Conservation (phyloP, 2,797 vertebrate species). For the Vultur gryphus region DNA sequence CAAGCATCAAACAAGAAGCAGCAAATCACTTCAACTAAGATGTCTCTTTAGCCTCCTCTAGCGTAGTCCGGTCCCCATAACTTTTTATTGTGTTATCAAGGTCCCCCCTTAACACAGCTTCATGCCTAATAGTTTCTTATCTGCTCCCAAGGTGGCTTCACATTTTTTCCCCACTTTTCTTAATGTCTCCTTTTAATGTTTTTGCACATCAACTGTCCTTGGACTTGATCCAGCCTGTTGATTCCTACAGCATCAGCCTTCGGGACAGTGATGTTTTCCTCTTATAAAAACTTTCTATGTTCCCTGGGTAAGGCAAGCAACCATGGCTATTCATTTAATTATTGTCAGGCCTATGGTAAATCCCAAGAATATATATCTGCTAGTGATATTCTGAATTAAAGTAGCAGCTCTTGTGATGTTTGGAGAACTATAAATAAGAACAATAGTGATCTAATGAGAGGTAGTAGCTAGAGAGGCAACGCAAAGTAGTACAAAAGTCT, state of each 20-base stretch:
- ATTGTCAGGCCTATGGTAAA: background rate
- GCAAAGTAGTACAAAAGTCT: background rate
- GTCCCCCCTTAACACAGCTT: background rate
- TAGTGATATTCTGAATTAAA: background rate
- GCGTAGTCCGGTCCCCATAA: background rate
- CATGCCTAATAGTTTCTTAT: background rate
- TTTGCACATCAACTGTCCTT: background rate
- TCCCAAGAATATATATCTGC: background rate
- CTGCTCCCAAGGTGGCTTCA: background rate
- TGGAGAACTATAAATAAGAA: background rate
- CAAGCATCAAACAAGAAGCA: background rate
- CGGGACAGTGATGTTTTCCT: background rate
- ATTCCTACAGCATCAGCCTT: background rate
- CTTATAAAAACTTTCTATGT: background rate
- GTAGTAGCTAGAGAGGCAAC: background rate
- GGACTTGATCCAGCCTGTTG: background rate
- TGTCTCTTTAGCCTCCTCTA: background rate
- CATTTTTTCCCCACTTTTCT: background rate
- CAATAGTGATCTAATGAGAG: background rate
- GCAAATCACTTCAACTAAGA: background rate
- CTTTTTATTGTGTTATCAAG: background rate
- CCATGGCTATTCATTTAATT: background rate
- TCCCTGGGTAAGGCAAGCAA: background rate
- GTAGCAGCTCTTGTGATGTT: background rate
- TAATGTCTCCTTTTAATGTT: background rate